Base-by-base conservation (phyloP, 1,140 invertebrate species). In the Nephila pilipes region DNA sequence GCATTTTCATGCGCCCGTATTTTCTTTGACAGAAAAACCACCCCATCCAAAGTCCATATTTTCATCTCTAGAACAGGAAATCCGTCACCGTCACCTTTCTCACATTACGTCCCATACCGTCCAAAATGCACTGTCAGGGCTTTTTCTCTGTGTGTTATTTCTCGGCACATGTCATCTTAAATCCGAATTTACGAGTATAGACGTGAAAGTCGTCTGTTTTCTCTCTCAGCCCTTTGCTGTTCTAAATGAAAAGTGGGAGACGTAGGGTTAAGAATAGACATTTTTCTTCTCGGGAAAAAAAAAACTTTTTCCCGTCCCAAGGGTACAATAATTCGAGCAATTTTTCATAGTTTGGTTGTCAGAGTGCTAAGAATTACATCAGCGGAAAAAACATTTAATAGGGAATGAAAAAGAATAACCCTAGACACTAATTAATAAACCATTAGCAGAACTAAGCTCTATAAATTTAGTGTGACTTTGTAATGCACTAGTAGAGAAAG, bases 171-270 rank as follows among this genome's bases (percentile, higher is more conserved):
- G 29, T 65, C 63, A 65, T 65, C 63, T 25, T 25, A 65, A 65
- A 65, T 65, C 63, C 63, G 63, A 65, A 65, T 65, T 65, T 65
- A 65, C 63, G 63, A 65, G 63, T 65, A 25, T n/a, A 65, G 63
- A 65, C 63, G 63, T 10, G 63, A 65, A n/a, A 65, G 63, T 65
- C 63, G 63, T 65, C 63, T 65, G 63, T 65, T 65, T 25, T 65
- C n/a, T 25, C 25, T 14, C 63, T 46, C 46, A 10, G 46, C 46
- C 46, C 46, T 46, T 46, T 46, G 46, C 46, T 65, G 63, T 65
- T 65, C 63, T 65, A 65, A 65, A 65, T 65, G 63, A 65, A 65
- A 65, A 65, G 63, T 25, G 63, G 63, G 63, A 65, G 63, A 65
- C 63, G 63, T 65, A 65, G 63, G 63, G 63, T 65, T 65, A 65